phyloP scores from a whole-genome alignment of 2,797 vertebrate species.

The Jordanella pulchra region DNA sequence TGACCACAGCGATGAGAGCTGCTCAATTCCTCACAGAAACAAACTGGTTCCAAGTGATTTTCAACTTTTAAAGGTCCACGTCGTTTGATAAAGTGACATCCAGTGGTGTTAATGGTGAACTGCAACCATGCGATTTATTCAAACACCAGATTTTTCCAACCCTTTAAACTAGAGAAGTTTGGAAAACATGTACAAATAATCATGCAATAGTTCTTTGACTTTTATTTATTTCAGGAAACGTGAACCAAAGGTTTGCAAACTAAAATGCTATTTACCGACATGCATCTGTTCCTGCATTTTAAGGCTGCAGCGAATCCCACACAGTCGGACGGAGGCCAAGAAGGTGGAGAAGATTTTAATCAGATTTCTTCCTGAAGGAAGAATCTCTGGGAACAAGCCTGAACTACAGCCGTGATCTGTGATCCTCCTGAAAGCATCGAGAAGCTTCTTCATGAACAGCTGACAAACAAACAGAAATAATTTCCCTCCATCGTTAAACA shows the following conservation, averaged over 20 bases:
- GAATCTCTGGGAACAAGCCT: background rate
- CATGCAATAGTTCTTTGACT: background rate
- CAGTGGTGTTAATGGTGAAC: background rate
- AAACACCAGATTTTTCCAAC: background rate
- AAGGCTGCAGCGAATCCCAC: background rate
- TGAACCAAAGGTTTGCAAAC: background rate
- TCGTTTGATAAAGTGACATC: background rate
- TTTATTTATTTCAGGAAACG: background rate
- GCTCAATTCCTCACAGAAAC: background rate
- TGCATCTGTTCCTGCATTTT: background rate
- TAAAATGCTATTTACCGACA: background rate
- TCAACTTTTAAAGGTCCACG: background rate
- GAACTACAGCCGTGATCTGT: background rate
- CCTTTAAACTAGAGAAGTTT: background rate
- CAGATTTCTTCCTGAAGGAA: background rate
- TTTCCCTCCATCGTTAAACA: background rate
- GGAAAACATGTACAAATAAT: background rate
- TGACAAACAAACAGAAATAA: background rate
- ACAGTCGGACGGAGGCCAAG: background rate
- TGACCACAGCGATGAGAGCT: too few relatives aligned
- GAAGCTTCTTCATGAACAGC: background rate
- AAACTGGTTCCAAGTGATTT: background rate
- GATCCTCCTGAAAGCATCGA: too few relatives aligned
- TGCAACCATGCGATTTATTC: background rate
- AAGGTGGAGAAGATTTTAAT: background rate